These are phyloP conservation scores for Entelurus aequoreus DNA, from an alignment of 2,113 vertebrate genomes.

Conservation along the genomic window DNA sequence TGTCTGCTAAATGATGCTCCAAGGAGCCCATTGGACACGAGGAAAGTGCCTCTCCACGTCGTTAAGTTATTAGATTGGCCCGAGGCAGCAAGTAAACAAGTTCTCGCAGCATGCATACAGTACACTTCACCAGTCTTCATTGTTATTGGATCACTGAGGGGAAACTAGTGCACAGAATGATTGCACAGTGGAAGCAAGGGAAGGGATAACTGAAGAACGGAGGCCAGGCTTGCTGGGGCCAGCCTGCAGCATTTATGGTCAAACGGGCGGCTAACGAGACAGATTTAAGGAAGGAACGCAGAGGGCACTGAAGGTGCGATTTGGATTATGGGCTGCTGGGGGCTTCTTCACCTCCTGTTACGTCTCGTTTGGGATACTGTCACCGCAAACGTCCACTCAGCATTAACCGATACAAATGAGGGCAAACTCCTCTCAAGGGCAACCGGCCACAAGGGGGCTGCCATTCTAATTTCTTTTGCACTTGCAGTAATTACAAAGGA, in stretches of 20 bases:
- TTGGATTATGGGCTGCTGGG: slow-evolving; percentile 59
- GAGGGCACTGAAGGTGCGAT: slow-evolving; percentile 43
- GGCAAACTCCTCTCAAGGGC: slow-evolving; percentile 54
- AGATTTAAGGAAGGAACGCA: slow-evolving; percentile 39
- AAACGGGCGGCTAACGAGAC: slow-evolving; percentile 52
- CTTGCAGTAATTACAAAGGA: slow-evolving; percentile 65
- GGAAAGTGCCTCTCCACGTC: slow-evolving; percentile 58
- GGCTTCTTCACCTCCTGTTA: slow-evolving; percentile 46
- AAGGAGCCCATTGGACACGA: slow-evolving; percentile 60
- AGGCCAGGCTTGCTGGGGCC: slow-evolving; percentile 27
- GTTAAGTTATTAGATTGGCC: slow-evolving; percentile 70
- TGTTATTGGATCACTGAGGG: slow-evolving; percentile 62
- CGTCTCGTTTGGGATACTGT: slow-evolving; percentile 56
- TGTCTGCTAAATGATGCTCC: slow-evolving; percentile 60
- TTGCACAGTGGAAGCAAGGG: slow-evolving; percentile 43
- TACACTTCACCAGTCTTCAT: slow-evolving; percentile 40
- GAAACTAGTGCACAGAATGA: slow-evolving; percentile 64
- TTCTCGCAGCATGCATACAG: slow-evolving; percentile 46
- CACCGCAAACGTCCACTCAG: slow-evolving; percentile 59
- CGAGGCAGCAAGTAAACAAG: slow-evolving; percentile 64
- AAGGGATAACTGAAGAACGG: slow-evolving; percentile 39
- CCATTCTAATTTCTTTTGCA: slow-evolving; percentile 58
- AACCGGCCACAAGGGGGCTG: slow-evolving; percentile 45
- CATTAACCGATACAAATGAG: slow-evolving; percentile 55
- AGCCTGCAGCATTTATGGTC: slow-evolving; percentile 49